Conservation (phyloP, 2,888 invertebrate species). For the Drosophila helvetica region DNA sequence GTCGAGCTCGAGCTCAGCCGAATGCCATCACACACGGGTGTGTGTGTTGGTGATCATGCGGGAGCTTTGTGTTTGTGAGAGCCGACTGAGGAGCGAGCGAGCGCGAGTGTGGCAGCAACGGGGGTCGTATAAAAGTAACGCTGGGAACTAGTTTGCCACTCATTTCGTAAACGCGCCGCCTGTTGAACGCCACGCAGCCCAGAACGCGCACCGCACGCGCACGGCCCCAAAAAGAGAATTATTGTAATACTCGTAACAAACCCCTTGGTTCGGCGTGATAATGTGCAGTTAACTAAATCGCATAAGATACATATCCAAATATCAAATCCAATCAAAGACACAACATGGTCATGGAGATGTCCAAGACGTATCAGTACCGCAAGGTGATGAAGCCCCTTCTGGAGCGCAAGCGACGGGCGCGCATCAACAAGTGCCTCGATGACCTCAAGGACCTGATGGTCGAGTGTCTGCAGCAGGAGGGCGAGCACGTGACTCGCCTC, state of each 20-base stretch:
- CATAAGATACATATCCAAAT: conserved; percentile 10
- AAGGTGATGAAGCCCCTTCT: conserved; percentile 97
- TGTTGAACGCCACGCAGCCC: conserved; percentile 68
- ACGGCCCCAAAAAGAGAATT: conserved; percentile 44
- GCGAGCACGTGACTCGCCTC: conserved; percentile 94
- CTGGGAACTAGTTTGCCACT: conserved; percentile 82
- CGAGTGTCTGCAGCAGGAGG: conserved; percentile 88
- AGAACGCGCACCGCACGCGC: conserved; percentile 62
- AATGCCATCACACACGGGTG: conserved; percentile 47
- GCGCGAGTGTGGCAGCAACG: conserved; percentile 38
- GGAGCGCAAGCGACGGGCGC: conserved; percentile 93
- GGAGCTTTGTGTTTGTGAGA: conserved; percentile 54
- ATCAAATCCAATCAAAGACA: conserved; percentile 1
- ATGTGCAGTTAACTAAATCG: conserved; percentile 52
- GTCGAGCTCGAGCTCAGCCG: conserved; percentile 38
- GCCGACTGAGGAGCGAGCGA: conserved; percentile 22
- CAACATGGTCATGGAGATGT: conserved; percentile 86
- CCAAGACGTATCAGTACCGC: conserved; percentile 96
- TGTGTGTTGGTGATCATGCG: conserved; percentile 65
- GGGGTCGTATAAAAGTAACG: conserved; percentile 82
- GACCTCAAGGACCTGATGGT: conserved; percentile 96
- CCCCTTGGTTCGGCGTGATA: conserved; percentile 56
- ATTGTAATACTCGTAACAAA: conserved; percentile 5
- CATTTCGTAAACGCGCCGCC: conserved; percentile 80
- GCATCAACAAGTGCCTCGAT: conserved; percentile 95